Evolutionary conservation across 2,797 vertebrate species (phyloP).

Genomic region (Hippopotamyrus pictus): DNA sequence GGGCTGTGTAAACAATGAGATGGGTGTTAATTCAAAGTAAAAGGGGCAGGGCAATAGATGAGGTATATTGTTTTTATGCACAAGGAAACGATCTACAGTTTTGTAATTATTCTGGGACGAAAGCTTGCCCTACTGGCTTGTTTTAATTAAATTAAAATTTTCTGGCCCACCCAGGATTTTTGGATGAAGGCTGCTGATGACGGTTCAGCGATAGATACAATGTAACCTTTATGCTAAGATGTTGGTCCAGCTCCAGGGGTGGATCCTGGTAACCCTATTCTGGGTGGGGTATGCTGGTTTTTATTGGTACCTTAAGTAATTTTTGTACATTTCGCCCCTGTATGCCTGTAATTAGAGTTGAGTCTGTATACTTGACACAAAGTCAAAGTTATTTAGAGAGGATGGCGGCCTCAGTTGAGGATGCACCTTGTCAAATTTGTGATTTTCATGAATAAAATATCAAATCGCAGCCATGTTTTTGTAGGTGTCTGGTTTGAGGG

Average conservation of each 20-base stretch:
- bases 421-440: background rate
- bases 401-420: background rate
- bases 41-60: background rate
- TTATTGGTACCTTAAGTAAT: background rate
- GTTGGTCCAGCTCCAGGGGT: background rate
- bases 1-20: background rate
- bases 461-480: background rate
- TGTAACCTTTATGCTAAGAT: background rate
- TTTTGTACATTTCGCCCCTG: background rate
- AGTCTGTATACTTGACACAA: background rate
- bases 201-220: background rate
- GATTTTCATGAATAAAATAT: background rate
- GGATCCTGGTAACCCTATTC: background rate
- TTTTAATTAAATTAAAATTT: background rate
- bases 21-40: background rate
- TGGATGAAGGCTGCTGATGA: background rate
- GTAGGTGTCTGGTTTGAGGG: background rate
- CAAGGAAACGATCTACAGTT: background rate
- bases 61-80: background rate
- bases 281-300: background rate
- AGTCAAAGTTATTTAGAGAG: background rate
- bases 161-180: background rate
- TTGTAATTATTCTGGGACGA: background rate
- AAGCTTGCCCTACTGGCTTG: background rate
- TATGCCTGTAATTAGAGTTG: background rate